Conservation (phyloP, 1,140 invertebrate species). For the Drosophila sechellia region DNA sequence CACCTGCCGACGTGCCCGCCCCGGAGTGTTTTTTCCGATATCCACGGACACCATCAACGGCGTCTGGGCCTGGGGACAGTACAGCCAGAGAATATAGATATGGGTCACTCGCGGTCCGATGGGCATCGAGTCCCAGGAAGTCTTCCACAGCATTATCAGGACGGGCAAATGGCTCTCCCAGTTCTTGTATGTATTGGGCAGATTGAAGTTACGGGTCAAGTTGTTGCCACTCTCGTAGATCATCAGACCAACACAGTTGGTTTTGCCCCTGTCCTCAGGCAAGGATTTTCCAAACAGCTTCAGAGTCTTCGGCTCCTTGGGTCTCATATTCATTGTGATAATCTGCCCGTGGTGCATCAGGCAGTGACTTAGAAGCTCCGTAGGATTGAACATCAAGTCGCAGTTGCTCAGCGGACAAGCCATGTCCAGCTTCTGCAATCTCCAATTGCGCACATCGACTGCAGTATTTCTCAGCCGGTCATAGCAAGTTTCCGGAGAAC, state of each 20-base stretch:
- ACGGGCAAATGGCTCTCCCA: not conserved
- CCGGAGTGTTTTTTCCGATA: not conserved
- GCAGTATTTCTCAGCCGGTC: not conserved
- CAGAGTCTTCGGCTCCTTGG: not conserved
- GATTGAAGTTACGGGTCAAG: not conserved
- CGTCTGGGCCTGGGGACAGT: slow-evolving; percentile 15
- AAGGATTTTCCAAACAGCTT: not conserved
- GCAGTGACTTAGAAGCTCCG: slow-evolving; percentile 7
- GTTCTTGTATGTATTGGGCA: not conserved
- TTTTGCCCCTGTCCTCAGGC: not conserved
- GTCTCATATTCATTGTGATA: not conserved
- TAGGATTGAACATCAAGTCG: not conserved
- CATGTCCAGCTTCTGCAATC: slow-evolving; percentile 5
- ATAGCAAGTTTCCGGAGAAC: slow-evolving; percentile 2
- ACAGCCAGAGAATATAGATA: slow-evolving; percentile 22
- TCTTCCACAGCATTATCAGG: slow-evolving; percentile 22
- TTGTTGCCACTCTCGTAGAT: not conserved
- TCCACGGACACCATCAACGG: not conserved
- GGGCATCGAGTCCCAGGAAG: slow-evolving; percentile 11
- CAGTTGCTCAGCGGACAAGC: slow-evolving; percentile 13
- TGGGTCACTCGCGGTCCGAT: slow-evolving; percentile 8
- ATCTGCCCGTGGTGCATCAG: slow-evolving; percentile 1
- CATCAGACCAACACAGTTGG: slow-evolving; percentile 10
- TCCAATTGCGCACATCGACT: not conserved
- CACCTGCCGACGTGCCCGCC: not conserved